Conservation (phyloP, 1,140 invertebrate species). For the Pteromalus puparum region DNA sequence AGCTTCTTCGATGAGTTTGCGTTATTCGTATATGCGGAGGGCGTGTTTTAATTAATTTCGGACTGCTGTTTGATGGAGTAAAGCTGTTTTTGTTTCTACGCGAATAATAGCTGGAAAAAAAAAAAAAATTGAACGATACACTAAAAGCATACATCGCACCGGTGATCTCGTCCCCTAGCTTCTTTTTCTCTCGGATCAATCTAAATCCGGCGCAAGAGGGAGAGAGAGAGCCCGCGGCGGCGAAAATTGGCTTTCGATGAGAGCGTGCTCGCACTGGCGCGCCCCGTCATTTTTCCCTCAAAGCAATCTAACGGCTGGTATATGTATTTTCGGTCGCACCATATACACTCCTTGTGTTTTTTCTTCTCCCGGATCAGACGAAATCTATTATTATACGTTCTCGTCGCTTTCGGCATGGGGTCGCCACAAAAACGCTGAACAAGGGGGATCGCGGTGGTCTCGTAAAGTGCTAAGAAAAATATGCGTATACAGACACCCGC, state of each 20-base stretch:
- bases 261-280: conserved; percentile 26
- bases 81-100: too few relatives aligned
- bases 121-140: background rate
- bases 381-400: conserved; percentile 44
- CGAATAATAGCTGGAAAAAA: too few relatives aligned
- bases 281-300: conserved; percentile 11
- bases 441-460: background rate
- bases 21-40: background rate
- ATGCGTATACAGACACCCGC: background rate
- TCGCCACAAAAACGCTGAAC: conserved; percentile 8
- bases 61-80: background rate
- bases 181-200: background rate
- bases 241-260: conserved; percentile 8
- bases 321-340: background rate
- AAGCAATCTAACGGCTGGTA: conserved; percentile 8
- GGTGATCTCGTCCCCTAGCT: background rate
- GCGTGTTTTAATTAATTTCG: background rate
- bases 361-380: conserved; percentile 27
- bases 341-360: background rate
- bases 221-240: too few relatives aligned
- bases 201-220: background rate
- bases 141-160: background rate
- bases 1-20: background rate
- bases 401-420: conserved; percentile 22
- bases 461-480: conserved; percentile 6